Evolutionary conservation across 2,113 vertebrate species (phyloP).

Genomic region (Quiscalus mexicanus): DNA sequence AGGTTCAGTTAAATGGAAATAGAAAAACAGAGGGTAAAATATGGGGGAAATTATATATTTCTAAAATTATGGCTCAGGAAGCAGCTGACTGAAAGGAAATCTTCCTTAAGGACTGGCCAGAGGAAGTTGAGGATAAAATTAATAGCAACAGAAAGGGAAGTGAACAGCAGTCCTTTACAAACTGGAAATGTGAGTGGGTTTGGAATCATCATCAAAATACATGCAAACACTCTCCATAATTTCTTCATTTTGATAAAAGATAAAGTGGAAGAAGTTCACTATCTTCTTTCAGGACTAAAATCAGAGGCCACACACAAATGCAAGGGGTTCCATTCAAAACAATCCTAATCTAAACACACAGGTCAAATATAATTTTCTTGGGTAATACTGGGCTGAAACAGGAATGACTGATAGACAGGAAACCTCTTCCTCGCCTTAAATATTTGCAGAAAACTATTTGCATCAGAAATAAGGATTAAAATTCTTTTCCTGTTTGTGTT

Average conservation of each 20-base stretch:
- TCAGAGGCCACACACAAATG: neutral
- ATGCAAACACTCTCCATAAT: neutral
- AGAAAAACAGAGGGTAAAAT: neutral
- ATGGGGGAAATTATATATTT: neutral
- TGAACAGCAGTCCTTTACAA: neutral
- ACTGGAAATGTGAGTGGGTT: neutral
- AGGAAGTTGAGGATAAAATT: neutral
- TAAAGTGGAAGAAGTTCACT: neutral
- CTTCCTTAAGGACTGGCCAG: neutral
- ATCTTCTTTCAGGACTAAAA: neutral
- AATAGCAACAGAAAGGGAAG: neutral
- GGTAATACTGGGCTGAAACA: neutral
- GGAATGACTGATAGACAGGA: neutral
- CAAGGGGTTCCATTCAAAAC: neutral
- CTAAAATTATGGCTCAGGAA: neutral
- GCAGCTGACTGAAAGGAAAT: neutral
- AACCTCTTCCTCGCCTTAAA: neutral
- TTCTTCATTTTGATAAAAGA: neutral
- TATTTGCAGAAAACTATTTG: neutral
- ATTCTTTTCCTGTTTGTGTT: neutral
- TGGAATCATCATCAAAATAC: neutral
- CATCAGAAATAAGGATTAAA: neutral
- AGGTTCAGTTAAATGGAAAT: neutral
- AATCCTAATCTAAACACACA: neutral
- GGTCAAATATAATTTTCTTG: neutral